These are phyloP conservation scores for Mycalesis mineus DNA, from an alignment of 2,888 invertebrate species.

Conservation along the genomic window DNA sequence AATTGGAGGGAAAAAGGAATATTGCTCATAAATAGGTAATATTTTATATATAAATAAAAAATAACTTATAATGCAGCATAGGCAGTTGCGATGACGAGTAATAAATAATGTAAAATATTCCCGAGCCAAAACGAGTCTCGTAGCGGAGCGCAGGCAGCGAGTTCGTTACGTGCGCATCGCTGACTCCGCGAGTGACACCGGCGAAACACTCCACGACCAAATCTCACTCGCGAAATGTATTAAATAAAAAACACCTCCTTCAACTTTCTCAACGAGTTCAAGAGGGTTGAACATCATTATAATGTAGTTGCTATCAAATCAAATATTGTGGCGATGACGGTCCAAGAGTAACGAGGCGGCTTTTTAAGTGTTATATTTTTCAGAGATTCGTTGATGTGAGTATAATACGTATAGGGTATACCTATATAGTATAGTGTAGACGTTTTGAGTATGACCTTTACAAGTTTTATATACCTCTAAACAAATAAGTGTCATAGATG, in stretches of 20 bases:
- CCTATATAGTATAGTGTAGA: too few relatives aligned
- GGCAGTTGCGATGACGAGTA: conserved; percentile 5
- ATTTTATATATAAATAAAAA: neutral
- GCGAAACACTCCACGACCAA: conserved; percentile 58
- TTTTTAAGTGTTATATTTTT: neutral
- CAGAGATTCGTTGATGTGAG: neutral
- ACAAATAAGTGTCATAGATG: too few relatives aligned
- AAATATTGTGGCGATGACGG: conserved; percentile 36
- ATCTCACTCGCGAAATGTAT: conserved; percentile 61
- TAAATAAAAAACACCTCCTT: conserved; percentile 63
- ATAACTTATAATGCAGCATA: neutral
- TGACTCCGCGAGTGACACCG: conserved; percentile 66
- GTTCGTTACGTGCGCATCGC: conserved; percentile 70
- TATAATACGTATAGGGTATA: neutral
- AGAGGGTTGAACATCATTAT: conserved; percentile 46
- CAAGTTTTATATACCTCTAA: neutral
- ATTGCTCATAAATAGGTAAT: too few relatives aligned
- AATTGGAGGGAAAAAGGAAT: too few relatives aligned
- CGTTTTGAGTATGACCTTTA: neutral
- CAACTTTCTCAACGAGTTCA: conserved; percentile 55
- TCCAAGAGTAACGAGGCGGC: conserved; percentile 13
- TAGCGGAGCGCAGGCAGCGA: conserved; percentile 43
- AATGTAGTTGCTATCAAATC: conserved; percentile 31
- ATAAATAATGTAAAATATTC: conserved; percentile 31
- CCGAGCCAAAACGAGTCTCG: conserved; percentile 36